Evolutionary conservation across 1,140 invertebrate species (phyloP).

Genomic region (Saxidomus purpurata): DNA sequence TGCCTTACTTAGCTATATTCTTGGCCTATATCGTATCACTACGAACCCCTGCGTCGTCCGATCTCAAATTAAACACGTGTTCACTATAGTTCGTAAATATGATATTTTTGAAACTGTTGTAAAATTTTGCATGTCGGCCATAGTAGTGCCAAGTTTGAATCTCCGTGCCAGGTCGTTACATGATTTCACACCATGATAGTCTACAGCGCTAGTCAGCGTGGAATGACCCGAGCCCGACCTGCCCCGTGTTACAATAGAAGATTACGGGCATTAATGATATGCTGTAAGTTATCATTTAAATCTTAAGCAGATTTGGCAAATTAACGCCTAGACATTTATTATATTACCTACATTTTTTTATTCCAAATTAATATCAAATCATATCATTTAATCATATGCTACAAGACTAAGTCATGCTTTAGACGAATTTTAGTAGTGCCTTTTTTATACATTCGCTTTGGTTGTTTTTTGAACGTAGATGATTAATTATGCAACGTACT

Average conservation of each 20-base stretch:
- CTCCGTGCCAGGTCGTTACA: not conserved
- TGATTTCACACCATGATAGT: constrained; percentile 29
- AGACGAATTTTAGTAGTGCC: not conserved
- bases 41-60: not conserved
- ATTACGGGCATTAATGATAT: not conserved
- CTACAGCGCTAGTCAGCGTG: not conserved
- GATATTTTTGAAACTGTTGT: not conserved
- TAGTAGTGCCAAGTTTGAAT: constrained; percentile 14
- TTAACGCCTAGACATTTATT: constrained; percentile 5
- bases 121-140: not conserved
- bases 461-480: too few species aligned
- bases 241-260: not conserved
- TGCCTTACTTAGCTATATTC: too few species aligned
- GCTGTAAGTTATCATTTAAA: constrained; percentile 4
- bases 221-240: not conserved
- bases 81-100: not conserved
- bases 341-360: constrained; percentile 8
- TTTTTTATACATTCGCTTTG: too few species aligned
- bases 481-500: too few species aligned
- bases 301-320: constrained; percentile 10
- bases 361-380: not conserved
- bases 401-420: not conserved
- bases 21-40: too few species aligned
- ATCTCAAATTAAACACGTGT: not conserved
- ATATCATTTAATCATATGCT: not conserved